Evolutionary conservation across 30 jellyfish, hydroid and myxozoan species (phyloP).

Genomic region (Sanderia malayensis): DNA sequence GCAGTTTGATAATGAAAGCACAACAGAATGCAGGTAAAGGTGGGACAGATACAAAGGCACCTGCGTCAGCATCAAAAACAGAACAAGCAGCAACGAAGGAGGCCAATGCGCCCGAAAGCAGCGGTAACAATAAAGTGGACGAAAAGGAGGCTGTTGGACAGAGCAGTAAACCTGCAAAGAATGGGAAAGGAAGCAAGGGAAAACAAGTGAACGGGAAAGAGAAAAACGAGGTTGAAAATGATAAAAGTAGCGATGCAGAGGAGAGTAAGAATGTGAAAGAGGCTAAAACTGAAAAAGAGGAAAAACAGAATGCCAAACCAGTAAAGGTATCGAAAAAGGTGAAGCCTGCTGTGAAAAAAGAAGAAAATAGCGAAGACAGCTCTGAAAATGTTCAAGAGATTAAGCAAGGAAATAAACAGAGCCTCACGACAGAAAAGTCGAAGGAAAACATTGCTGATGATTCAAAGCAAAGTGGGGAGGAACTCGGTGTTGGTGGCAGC

Average conservation of each 20-base stretch:
- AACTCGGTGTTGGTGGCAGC: not conserved
- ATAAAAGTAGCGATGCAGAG: not conserved
- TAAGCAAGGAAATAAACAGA: not conserved
- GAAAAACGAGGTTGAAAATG: not conserved
- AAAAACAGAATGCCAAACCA: not conserved
- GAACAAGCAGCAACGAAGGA: not conserved
- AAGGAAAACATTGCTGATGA: not conserved
- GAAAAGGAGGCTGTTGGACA: slow-evolving; percentile 6
- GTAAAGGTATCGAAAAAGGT: not conserved
- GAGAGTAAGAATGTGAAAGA: not conserved
- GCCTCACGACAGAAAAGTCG: slow-evolving; percentile 5
- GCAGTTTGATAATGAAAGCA: not conserved
- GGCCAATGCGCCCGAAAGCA: slow-evolving; percentile 12
- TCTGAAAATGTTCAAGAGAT: slow-evolving; percentile 24
- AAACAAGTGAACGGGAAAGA: not conserved
- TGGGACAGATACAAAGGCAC: not conserved
- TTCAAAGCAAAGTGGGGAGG: slow-evolving; percentile 16
- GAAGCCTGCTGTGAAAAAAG: not conserved
- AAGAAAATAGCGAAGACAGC: not conserved
- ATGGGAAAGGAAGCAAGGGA: not conserved
- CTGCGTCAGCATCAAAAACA: not conserved
- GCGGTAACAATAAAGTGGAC: slow-evolving; percentile 5
- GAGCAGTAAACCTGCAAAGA: not conserved
- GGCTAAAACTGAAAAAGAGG: slow-evolving; percentile 21
- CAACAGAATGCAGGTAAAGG: not conserved